Evolutionary conservation across 2,888 invertebrate genomes (phyloP).

Genomic region (Drosophila helvetica): DNA sequence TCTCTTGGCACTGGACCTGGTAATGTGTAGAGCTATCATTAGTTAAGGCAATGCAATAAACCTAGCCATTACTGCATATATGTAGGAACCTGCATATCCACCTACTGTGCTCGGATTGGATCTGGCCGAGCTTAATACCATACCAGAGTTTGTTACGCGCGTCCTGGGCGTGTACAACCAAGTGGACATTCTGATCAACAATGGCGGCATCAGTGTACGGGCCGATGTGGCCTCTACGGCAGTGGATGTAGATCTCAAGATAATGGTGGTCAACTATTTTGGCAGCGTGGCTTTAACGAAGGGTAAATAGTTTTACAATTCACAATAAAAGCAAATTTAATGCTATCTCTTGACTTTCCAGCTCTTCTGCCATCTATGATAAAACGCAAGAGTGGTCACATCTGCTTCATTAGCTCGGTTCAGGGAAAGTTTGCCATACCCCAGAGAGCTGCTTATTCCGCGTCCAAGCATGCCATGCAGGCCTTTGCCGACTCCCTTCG

Average conservation of each 20-base stretch:
- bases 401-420: slow-evolving; percentile 95
- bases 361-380: slow-evolving; percentile 94
- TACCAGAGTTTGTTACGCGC: slow-evolving; percentile 87
- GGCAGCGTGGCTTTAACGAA: slow-evolving; percentile 95
- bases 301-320: slow-evolving; percentile 85
- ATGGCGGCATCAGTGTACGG: slow-evolving; percentile 93
- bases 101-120: slow-evolving; percentile 91
- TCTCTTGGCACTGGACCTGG: slow-evolving; percentile 87
- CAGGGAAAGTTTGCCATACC: slow-evolving; percentile 97
- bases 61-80: slow-evolving; percentile 44
- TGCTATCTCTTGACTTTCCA: slow-evolving; percentile 78
- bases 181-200: slow-evolving; percentile 96
- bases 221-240: slow-evolving; percentile 90
- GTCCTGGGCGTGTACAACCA: slow-evolving; percentile 89
- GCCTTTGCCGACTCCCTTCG: slow-evolving; percentile 96
- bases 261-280: slow-evolving; percentile 98
- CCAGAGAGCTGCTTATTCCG: slow-evolving; percentile 92
- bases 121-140: slow-evolving; percentile 88
- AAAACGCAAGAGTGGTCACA: slow-evolving; percentile 89
- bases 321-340: no score
- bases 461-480: slow-evolving; percentile 97
- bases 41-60: slow-evolving; percentile 85
- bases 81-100: slow-evolving; percentile 86
- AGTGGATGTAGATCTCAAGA: slow-evolving; percentile 91
- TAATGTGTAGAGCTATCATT: slow-evolving; percentile 76